Evolutionary conservation across 2,888 invertebrate genomes (phyloP), one percentile per base, ranked within the genome.

Genomic region (Lasioglossum marginatum): DNA sequence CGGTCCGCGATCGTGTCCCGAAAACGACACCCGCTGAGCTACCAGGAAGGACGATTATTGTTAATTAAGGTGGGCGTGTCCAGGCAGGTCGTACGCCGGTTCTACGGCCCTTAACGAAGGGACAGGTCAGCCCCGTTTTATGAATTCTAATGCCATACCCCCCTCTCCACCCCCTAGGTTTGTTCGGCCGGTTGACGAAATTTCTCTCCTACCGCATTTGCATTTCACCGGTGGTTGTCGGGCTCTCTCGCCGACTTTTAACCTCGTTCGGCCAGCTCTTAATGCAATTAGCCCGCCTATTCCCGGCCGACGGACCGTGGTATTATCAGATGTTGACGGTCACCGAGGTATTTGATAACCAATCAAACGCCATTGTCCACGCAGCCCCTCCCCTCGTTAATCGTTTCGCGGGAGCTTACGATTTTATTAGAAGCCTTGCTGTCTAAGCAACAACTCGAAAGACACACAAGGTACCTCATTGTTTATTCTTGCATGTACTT

Each of bases 11-110:
- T 60, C 27, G n/a, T 27, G 27, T 60, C 27, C 60, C 27, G 60
- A 27, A 74, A 79, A 60, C 85, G 89, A 79, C 92, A 90, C 92
- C 92, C 89, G 93, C 92, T 91, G 92, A 82, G 93, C 85, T 92
- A 92, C 92, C 89, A 89, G 89, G 91, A 93, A 91, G 90, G 91
- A 92, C 90, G 90, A 89, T 91, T 89, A 89, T 91, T 92, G 89
- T 92, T 93, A 92, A 93, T 93, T 92, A 92, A 91, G 86, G 85
- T 89, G 85, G 87, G 88, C 91, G 88, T 86, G 87, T 45, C 87
- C 52, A 68, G 75, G 70, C 86, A 84, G 88, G 88, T 88, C 88
- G 76, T 87, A 87, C 87, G 79, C 81, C 87, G 81, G 81, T 87
- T 82, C 85, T 85, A 87, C 79, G 83, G 80, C 71, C 80, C 88